These are phyloP conservation scores for Centropristis striata DNA, from an alignment of 2,113 vertebrate species.

Conservation along the genomic window DNA sequence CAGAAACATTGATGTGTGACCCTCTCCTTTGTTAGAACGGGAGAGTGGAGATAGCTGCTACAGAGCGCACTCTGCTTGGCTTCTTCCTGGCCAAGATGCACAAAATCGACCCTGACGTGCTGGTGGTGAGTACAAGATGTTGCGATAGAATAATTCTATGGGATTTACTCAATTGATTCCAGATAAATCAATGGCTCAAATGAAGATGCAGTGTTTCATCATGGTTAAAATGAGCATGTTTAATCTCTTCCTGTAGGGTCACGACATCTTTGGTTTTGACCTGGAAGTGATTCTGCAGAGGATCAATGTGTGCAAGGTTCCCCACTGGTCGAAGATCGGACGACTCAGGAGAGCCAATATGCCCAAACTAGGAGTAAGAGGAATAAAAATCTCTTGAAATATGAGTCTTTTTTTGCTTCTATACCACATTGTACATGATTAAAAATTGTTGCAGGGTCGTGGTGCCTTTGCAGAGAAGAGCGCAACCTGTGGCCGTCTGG, in stretches of 20 bases:
- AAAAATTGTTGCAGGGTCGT: conserved; percentile 86
- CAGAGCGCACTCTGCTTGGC: conserved; percentile 94
- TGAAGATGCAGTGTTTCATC: background rate
- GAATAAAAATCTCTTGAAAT: background rate
- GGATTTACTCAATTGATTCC: background rate
- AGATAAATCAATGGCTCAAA: background rate
- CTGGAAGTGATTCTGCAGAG: conserved; percentile 97
- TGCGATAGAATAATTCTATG: background rate
- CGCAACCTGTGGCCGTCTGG: conserved; percentile 95
- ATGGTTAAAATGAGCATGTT: background rate
- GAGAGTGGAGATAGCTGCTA: conserved; percentile 93
- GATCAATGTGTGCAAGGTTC: conserved; percentile 93
- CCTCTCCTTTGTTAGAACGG: conserved; percentile 87
- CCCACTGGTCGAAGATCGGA: conserved; percentile 98
- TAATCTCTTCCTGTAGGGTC: conserved; percentile 88
- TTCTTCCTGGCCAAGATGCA: conserved; percentile 98
- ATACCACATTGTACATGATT: background rate
- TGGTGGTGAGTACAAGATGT: conserved; percentile 90
- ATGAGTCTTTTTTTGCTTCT: background rate
- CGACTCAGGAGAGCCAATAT: conserved; percentile 93
- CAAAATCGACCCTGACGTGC: conserved; percentile 96
- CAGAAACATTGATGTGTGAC: background rate
- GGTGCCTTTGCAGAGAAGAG: conserved; percentile 94
- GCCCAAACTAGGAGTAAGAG: conserved; percentile 97
- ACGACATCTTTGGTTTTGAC: conserved; percentile 98